Evolutionary conservation across 2,113 vertebrate genomes (phyloP), one percentile per base, ranked within the genome.

Genomic region (Muscicapa adusta): DNA sequence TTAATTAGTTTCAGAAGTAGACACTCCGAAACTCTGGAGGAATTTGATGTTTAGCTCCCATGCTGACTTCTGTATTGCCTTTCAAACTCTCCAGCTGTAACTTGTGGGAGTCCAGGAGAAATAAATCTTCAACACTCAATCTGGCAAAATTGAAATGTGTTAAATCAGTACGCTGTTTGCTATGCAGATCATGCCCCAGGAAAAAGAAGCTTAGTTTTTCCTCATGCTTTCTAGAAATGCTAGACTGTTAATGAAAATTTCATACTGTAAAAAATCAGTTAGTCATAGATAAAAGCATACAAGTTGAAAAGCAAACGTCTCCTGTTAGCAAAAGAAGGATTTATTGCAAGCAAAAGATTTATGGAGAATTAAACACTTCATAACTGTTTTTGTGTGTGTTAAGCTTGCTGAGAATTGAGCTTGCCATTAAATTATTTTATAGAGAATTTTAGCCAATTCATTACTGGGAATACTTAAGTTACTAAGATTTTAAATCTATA

Each of bases 1-100:
- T 75, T 76, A 82, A 75, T 89, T 66, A 81, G 70, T 87, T 97
- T 94, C 61, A 72, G 58, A 82, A 93, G 62, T 16, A 74, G 62
- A 36, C n/a, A 29, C 23, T 85, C 28, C 38, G 43, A 14, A 78
- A 86, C 61, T 91, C 65, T 2, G 2, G 57, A 63, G 43, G 17
- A 85, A 29, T 81, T 71, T 89, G 76, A 68, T 56, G 47, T 72
- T 85, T 70, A 87, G 80, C 54, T 84, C 68, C 43, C 40, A 14
- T 68, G 47, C 65, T 74, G 56, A 84, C 48, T 89, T 86, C 56
- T 60, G 13, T 86, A 31, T 63, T 91, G 38, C 78, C 74, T 85
- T 91, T 62, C 62, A 79, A 5, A 61, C 76, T 78, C 48, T 79
- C 51, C 54, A 73, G 14, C 56, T 91, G 53, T 63, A 92, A 62